Percentiles rank a stretch among this genome's conserved stretches.
Conservation (phyloP, 2,113 vertebrate genomes). For the Pandion haliaetus region DNA sequence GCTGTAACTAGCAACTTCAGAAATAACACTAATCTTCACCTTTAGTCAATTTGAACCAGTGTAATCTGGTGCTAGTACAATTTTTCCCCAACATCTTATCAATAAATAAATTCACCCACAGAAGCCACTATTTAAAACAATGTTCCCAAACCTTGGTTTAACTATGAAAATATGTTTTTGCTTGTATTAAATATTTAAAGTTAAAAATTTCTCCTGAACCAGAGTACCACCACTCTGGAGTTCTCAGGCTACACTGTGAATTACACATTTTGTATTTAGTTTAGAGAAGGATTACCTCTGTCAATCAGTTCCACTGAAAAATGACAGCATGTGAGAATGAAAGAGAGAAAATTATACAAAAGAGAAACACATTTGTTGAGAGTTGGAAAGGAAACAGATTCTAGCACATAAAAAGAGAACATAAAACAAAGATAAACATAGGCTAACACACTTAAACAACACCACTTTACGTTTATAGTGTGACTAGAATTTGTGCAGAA, state of each 20-base stretch:
- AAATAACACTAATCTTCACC: neutral
- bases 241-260: neutral
- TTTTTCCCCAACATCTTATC: neutral
- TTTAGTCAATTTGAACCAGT: neutral
- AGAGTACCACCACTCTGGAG: neutral
- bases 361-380: slow-evolving; percentile 11
- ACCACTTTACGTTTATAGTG: accelerated
- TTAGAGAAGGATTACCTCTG: slow-evolving; percentile 63
- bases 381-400: neutral
- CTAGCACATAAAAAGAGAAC: neutral
- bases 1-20: neutral
- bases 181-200: neutral
- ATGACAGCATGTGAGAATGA: slow-evolving; percentile 59
- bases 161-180: neutral
- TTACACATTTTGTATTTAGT: neutral
- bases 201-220: neutral
- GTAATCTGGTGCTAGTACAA: neutral
- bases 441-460: neutral
- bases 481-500: neutral
- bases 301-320: slow-evolving; percentile 55
- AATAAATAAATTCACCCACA: neutral
- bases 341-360: slow-evolving; percentile 57
- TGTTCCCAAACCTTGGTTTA: neutral
- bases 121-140: neutral
- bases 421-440: neutral